These are phyloP conservation scores for Cryptops parisi DNA, from an alignment of 2,888 invertebrate genomes.

Conservation along the genomic window DNA sequence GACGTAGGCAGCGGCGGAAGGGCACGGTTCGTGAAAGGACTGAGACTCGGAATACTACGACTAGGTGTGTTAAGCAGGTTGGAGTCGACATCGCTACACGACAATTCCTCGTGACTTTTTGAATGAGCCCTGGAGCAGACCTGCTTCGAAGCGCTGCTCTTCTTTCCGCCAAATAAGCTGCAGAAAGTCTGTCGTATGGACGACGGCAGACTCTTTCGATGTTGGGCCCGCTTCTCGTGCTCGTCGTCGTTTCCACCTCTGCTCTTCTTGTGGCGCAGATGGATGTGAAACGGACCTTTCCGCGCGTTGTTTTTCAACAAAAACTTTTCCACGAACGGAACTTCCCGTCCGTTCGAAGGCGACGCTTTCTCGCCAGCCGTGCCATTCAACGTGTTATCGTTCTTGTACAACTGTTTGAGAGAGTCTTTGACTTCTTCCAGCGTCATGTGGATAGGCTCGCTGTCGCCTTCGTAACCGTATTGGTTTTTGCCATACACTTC, in stretches of 20 bases:
- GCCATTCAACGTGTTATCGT: background rate
- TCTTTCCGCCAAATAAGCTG: conserved; percentile 19
- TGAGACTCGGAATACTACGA: conserved; percentile 19
- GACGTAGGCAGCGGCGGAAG: conserved; percentile 21
- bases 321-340: background rate
- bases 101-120: conserved; percentile 19
- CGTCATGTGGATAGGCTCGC: conserved; percentile 69
- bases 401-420: conserved; percentile 15
- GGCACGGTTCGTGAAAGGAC: conserved; percentile 23
- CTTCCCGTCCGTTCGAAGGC: background rate
- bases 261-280: conserved; percentile 18
- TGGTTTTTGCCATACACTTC: background rate
- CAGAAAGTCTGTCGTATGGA: conserved; percentile 21
- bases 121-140: conserved; percentile 7
- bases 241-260: conserved; percentile 15
- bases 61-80: conserved; percentile 12
- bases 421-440: conserved; percentile 32
- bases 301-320: background rate
- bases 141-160: background rate
- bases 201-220: conserved; percentile 20
- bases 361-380: background rate
- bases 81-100: background rate
- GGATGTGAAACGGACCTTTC: conserved; percentile 6
- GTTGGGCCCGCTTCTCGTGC: conserved; percentile 3
- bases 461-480: conserved; percentile 31